These are phyloP conservation scores for Guaruba guarouba DNA, from an alignment of 2,113 vertebrate genomes.

Conservation along the genomic window DNA sequence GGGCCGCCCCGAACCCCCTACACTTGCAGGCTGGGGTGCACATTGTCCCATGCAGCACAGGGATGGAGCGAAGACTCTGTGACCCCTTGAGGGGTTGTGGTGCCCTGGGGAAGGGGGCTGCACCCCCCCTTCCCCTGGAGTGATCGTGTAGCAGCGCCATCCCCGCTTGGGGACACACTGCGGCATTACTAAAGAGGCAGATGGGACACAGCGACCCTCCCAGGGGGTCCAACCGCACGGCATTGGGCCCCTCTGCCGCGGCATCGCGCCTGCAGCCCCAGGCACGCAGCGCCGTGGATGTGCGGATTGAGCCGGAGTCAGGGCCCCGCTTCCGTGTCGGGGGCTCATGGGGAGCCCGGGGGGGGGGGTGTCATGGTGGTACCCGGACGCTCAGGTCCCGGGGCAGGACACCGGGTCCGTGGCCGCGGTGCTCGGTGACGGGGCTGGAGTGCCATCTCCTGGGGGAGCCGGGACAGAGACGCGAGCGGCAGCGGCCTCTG, in stretches of 20 bases:
- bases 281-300: accelerated
- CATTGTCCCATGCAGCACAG: accelerated
- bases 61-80: background rate
- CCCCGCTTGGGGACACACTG: accelerated
- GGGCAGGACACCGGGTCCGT: accelerated
- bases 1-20: accelerated
- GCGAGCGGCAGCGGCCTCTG: slow-evolving; percentile 63
- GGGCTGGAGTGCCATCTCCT: slow-evolving; percentile 47
- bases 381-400: background rate
- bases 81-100: accelerated
- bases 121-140: too few species aligned
- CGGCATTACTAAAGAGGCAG: background rate
- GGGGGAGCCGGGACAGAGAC: background rate
- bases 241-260: accelerated
- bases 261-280: background rate
- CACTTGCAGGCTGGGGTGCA: background rate
- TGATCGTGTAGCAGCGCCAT: accelerated
- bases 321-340: accelerated
- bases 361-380: background rate
- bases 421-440: background rate
- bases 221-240: background rate
- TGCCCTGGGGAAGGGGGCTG: background rate
- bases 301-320: accelerated
- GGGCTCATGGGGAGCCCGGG: accelerated
- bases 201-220: accelerated